These are phyloP conservation scores for Hoplostethus mediterraneus DNA, from an alignment of 2,797 vertebrate genomes.

Conservation along the genomic window DNA sequence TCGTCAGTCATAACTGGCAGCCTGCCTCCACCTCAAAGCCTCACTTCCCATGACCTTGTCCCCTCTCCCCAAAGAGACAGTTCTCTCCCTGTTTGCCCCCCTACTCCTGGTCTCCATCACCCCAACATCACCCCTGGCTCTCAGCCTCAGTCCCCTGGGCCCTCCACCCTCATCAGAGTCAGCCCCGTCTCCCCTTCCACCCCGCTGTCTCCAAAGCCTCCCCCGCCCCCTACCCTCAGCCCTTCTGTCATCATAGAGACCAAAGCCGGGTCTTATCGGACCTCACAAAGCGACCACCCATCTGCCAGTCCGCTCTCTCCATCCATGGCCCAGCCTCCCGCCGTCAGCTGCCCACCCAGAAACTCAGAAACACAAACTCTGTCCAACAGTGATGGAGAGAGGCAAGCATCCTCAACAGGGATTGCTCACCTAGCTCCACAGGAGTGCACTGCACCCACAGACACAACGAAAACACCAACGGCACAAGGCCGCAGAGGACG, in stretches of 20 bases:
- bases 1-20: not conserved
- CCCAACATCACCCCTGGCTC: slow-evolving; percentile 36
- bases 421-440: slow-evolving; percentile 25
- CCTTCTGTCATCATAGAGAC: slow-evolving; percentile 72
- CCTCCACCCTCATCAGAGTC: slow-evolving; percentile 50
- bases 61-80: slow-evolving; percentile 51
- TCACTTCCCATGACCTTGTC: slow-evolving; percentile 15
- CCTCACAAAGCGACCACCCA: slow-evolving; percentile 62
- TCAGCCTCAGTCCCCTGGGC: slow-evolving; percentile 59
- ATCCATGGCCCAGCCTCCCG: slow-evolving; percentile 45
- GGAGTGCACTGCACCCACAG: slow-evolving; percentile 11
- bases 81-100: slow-evolving; percentile 66
- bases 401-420: slow-evolving; percentile 45
- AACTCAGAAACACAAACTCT: slow-evolving; percentile 49
- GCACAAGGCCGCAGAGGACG: slow-evolving; percentile 64
- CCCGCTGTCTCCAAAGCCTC: slow-evolving; percentile 47
- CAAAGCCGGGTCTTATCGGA: slow-evolving; percentile 58
- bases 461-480: slow-evolving; percentile 25
- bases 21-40: slow-evolving; percentile 25
- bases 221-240: slow-evolving; percentile 56
- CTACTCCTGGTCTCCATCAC: slow-evolving; percentile 73
- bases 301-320: slow-evolving; percentile 54
- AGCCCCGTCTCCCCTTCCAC: slow-evolving; percentile 53
- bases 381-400: slow-evolving; percentile 24
- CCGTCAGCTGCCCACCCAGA: slow-evolving; percentile 70